Evolutionary conservation across 2,113 vertebrate genomes (phyloP), one percentile per base, ranked within the genome.

Genomic region (Coryphaenoides rupestris): DNA sequence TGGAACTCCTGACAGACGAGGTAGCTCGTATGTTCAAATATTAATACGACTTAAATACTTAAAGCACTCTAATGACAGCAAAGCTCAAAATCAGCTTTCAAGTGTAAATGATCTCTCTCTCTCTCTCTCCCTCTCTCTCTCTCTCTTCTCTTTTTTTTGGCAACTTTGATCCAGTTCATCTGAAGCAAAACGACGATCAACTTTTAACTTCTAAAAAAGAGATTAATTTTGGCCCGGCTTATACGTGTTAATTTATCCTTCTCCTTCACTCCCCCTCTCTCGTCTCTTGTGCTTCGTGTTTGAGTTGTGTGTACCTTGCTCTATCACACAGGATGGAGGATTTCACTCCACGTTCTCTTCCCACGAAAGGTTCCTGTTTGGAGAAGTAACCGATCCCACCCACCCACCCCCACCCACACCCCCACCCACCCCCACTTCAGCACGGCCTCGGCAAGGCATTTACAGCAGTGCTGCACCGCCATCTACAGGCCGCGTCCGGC

Each of bases 1-100:
- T 81, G 71, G 26, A 66, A 68, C 62, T 89, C 80, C 78, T 86
- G 87, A 87, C 82, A 85, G 86, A 80, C 71, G 75, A 85, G 77
- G 77, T 77, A 76, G 57, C 81, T 83, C 76, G 66, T 75, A 74
- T 83, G 81, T 85, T 89, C 72, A 88, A 90, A 90, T 89, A 90
- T 90, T 89, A 87, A 89, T 88, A 89, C 84, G 72, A 77, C 82
- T 87, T 90, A 89, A 91, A 91, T 87, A 89, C 87, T 83, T 89
- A 82, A 90, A 89, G 70, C 49, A 45, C 26, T 76, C 77, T 85
- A 85, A 89, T 88, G 85, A 89, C 85, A 86, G 87, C 77, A 86
- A 84, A 82, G 85, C 84, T 82, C 64, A 63, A 79, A 88, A 88
- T 87, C 74, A 77, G 80, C 86, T 88, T 89, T 90, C 80, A 89